Evolutionary conservation across 2,113 vertebrate genomes (phyloP).

Genomic region (Gopherus flavomarginatus): DNA sequence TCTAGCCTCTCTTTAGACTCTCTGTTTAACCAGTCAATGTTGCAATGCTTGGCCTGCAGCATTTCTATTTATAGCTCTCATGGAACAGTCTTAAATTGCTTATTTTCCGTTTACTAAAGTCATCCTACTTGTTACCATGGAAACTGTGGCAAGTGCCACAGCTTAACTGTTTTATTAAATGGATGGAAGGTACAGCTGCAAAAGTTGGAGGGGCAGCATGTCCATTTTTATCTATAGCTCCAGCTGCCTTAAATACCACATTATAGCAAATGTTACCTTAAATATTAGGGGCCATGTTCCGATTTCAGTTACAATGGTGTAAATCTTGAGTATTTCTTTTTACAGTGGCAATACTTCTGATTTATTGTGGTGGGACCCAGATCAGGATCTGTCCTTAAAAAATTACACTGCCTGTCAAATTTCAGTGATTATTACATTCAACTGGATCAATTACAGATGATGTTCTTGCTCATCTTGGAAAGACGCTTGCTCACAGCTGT

Average conservation of each 20-base stretch:
- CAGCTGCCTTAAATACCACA: background rate
- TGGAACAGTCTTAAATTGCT: conserved; percentile 82
- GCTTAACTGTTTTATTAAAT: conserved; percentile 81
- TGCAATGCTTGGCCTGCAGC: conserved; percentile 76
- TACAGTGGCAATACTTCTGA: background rate
- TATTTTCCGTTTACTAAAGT: conserved; percentile 89
- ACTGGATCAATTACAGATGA: conserved; percentile 19
- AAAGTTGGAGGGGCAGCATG: conserved; percentile 52
- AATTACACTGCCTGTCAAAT: conserved; percentile 2
- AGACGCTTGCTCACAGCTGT: background rate
- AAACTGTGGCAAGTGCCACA: conserved; percentile 79
- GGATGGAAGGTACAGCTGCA: conserved; percentile 74
- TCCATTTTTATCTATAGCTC: conserved; percentile 35
- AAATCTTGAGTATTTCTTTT: background rate
- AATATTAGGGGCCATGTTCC: background rate
- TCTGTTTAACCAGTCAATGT: conserved; percentile 75
- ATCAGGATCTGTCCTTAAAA: conserved; percentile 19
- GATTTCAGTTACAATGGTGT: background rate
- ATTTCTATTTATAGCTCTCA: conserved; percentile 83
- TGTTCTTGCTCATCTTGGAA: background rate
- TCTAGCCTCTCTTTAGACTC: conserved; percentile 63
- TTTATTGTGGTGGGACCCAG: background rate
- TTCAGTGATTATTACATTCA: conserved; percentile 1
- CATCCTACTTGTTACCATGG: conserved; percentile 82
- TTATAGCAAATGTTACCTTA: conserved; percentile 32